phyloP scores from a whole-genome alignment of 2,797 vertebrate genomes.

The Chanos chanos region DNA sequence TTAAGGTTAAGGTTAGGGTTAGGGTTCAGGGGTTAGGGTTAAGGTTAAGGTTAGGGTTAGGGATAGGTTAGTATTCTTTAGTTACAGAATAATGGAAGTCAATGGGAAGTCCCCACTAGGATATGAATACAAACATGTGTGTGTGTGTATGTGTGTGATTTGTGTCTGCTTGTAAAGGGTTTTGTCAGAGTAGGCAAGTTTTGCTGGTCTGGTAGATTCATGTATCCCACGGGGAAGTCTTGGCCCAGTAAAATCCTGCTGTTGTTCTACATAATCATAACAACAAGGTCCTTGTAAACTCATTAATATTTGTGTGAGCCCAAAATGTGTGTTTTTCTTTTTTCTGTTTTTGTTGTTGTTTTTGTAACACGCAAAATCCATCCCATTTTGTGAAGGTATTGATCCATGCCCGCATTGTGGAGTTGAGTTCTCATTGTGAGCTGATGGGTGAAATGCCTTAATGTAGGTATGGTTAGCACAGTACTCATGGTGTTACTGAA shows the following conservation, averaged over 20 bases:
- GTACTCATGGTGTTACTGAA: too few relatives aligned
- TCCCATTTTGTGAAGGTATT: conserved; percentile 18
- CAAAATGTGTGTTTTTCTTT: conserved; percentile 41
- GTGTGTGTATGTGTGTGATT: too few relatives aligned
- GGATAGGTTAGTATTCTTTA: too few relatives aligned
- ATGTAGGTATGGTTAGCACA: too few relatives aligned
- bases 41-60: too few relatives aligned
- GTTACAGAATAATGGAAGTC: too few relatives aligned
- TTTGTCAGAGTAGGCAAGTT: conserved; percentile 77
- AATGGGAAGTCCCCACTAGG: too few relatives aligned
- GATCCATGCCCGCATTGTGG: conserved; percentile 37
- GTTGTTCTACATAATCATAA: conserved; percentile 81
- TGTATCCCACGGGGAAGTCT: conserved; percentile 65
- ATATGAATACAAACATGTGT: too few relatives aligned
- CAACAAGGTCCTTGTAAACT: conserved; percentile 75
- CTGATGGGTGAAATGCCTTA: too few relatives aligned
- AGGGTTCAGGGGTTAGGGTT: too few relatives aligned
- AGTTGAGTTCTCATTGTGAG: too few relatives aligned
- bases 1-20: too few relatives aligned
- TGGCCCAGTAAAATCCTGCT: conserved; percentile 77
- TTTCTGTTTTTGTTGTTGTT: neutral
- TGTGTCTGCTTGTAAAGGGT: conserved; percentile 70
- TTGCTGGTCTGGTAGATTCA: conserved; percentile 74
- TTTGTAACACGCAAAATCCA: neutral
- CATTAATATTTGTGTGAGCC: conserved; percentile 75